Percentiles rank a stretch among this genome's conserved stretches.
These are phyloP conservation scores for Ciconia boyciana DNA, from an alignment of 2,113 vertebrate genomes.

Conservation along the genomic window DNA sequence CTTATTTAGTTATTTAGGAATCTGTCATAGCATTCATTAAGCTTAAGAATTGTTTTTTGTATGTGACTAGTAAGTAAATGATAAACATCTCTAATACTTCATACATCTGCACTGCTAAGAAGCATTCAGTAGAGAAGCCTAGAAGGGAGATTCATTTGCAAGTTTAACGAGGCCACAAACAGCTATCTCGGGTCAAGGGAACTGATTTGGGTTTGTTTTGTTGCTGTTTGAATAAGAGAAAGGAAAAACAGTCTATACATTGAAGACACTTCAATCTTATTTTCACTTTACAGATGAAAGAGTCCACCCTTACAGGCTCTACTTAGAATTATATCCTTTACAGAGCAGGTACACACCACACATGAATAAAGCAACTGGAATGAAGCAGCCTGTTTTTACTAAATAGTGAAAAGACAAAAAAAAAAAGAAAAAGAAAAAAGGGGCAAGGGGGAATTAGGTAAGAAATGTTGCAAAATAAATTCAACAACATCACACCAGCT, in stretches of 20 bases:
- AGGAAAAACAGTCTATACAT: not conserved
- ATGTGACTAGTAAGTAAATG: not conserved
- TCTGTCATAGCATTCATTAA: not conserved
- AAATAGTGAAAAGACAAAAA: not conserved
- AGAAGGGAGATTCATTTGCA: not conserved
- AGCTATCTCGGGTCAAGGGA: not conserved
- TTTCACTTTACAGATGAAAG: not conserved
- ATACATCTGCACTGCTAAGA: not conserved
- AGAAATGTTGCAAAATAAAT: not conserved
- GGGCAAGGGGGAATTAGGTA: fast-evolving
- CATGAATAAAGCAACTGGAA: not conserved
- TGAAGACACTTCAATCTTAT: not conserved
- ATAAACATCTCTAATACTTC: not conserved
- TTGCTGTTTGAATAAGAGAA: not conserved
- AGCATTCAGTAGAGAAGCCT: not conserved
- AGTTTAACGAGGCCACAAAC: not conserved
- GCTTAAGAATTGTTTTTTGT: not conserved
- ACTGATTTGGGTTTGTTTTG: not conserved
- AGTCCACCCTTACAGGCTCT: not conserved
- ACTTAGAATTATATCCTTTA: not conserved
- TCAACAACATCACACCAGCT: not conserved
- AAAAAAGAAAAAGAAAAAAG: not conserved
- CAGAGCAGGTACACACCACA: not conserved
- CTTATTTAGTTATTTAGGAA: not conserved
- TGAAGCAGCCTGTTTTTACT: not conserved